Evolutionary conservation across 2,797 vertebrate species (phyloP), one percentile per base, ranked within the genome.

Genomic region (Coendou prehensilis): DNA sequence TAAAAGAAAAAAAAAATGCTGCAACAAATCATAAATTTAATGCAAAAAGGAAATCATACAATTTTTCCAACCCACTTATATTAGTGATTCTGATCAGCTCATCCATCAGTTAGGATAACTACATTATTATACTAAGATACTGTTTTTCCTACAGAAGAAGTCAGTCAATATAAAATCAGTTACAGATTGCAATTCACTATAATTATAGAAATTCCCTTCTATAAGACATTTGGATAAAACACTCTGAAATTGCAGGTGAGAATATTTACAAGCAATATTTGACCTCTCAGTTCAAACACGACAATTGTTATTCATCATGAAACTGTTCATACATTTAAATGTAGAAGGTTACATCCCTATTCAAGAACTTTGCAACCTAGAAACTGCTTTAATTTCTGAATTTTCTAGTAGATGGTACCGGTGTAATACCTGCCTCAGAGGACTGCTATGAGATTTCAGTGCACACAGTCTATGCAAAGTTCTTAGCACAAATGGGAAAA

Each of bases 1-100:
- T 41, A 41, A 41, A 41, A 41, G 37, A 41, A 41, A 41, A 73
- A 73, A 61, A 94, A 76, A 56, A 82, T 54, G 57, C 67, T 84
- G 45, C 30, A 94, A 81, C 67, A 93, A 95, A 95, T 93, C 80
- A 86, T 22, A 69, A 89, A 79, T 59, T 37, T 87, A n/a, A 92
- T 45, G 14, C 20, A 80, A 87, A 87, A 95, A 30, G 47, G 30
- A 41, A 88, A 75, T 61, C 69, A 54, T 33, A 75, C 83, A 37
- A 61, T 2, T 54, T 85, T 92, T 63, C 54, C 67, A 87, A 75
- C 13, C 14, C 37, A 78, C 30, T 75, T 90, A 50, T 23, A 67
- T 52, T 71, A 79, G 28, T 71, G 67, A 91, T 87, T 96, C 50
- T 89, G 45, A 91, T 41, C 37, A 89, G 47, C n/a, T 91, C 50